Conservation (phyloP, 2,888 invertebrate genomes). For the Atherix ibis region DNA sequence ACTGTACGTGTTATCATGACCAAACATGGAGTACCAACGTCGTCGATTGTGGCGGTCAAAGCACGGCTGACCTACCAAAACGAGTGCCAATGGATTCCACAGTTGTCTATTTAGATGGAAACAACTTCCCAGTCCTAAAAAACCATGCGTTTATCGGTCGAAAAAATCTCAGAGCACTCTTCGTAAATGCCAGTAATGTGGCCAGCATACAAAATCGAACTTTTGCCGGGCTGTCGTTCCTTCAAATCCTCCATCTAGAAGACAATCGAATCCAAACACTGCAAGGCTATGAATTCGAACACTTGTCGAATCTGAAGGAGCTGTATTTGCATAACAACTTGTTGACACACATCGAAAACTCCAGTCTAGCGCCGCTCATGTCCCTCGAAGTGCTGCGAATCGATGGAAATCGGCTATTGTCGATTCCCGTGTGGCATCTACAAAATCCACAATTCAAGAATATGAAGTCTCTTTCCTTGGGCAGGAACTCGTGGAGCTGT, state of each 20-base stretch:
- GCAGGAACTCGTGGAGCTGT: slow-evolving; percentile 79
- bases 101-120: slow-evolving; percentile 83
- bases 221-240: slow-evolving; percentile 71
- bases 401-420: slow-evolving; percentile 69
- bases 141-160: slow-evolving; percentile 86
- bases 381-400: slow-evolving; percentile 68
- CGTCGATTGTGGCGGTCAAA: slow-evolving; percentile 74
- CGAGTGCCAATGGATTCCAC: slow-evolving; percentile 93
- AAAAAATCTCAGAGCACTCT: slow-evolving; percentile 75
- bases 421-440: slow-evolving; percentile 65
- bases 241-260: slow-evolving; percentile 69
- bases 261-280: slow-evolving; percentile 66
- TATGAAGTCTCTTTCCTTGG: slow-evolving; percentile 38
- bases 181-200: slow-evolving; percentile 72
- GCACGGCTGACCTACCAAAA: slow-evolving; percentile 61
- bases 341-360: slow-evolving; percentile 62
- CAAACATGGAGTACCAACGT: slow-evolving; percentile 88
- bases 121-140: slow-evolving; percentile 67
- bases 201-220: slow-evolving; percentile 80
- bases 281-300: slow-evolving; percentile 78
- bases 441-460: slow-evolving; percentile 26
- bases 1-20: slow-evolving; percentile 90
- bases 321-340: slow-evolving; percentile 75
- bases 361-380: slow-evolving; percentile 59
- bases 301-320: slow-evolving; percentile 61